Evolutionary conservation across 1,140 invertebrate species (phyloP).

Genomic region (Palaemon carinicauda): DNA sequence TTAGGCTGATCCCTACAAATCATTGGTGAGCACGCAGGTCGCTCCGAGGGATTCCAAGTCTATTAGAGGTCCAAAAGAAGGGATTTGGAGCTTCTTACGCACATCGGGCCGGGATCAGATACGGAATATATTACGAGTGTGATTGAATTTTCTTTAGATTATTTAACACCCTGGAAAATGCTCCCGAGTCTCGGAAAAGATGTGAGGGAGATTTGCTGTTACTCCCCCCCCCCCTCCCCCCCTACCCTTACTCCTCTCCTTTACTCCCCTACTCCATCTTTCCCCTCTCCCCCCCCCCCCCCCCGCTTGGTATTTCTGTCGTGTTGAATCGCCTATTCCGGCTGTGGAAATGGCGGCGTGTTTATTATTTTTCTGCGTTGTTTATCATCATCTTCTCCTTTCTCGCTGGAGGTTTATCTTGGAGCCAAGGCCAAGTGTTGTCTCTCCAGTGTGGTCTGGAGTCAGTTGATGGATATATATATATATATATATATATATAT

Average conservation of each 20-base stretch:
- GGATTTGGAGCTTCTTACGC: slow-evolving; percentile 28
- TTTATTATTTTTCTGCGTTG: no score
- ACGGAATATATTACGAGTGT: slow-evolving; percentile 33
- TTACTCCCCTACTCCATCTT: background rate
- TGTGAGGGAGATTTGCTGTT: slow-evolving; percentile 1
- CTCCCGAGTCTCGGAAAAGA: background rate
- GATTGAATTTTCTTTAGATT: slow-evolving; percentile 35
- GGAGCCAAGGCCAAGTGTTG: no score
- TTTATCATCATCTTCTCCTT: no score
- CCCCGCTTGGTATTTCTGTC: background rate
- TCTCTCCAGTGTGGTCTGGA: no score
- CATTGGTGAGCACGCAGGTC: slow-evolving; percentile 25
- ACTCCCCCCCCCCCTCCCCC: background rate
- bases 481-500: no score
- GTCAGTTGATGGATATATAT: no score
- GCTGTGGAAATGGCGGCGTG: no score
- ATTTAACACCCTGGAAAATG: slow-evolving; percentile 29
- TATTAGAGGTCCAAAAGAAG: slow-evolving; percentile 29
- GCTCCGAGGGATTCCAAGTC: slow-evolving; percentile 26
- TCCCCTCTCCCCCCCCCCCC: background rate
- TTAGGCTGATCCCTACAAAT: slow-evolving; percentile 29
- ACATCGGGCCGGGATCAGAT: slow-evolving; percentile 13
- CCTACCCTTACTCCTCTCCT: no score
- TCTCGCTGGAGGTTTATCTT: no score
- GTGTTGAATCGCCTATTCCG: no score